Evolutionary conservation across 2,113 vertebrate genomes (phyloP).

Genomic region (Epinephelus lanceolatus): DNA sequence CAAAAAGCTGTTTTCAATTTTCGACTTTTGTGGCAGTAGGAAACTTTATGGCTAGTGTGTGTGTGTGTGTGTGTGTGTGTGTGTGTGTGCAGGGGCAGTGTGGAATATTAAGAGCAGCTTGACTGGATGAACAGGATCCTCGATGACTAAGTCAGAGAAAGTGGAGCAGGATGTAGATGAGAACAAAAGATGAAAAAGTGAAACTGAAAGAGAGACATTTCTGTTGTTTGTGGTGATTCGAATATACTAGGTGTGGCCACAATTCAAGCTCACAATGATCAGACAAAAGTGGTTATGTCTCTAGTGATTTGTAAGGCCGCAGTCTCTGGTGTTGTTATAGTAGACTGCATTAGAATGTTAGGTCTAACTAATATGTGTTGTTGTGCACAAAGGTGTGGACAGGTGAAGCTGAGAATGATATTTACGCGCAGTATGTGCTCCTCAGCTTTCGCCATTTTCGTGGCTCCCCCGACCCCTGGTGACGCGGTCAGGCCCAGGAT

Average conservation of each 20-base stretch:
- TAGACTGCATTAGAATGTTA: not conserved
- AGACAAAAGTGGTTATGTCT: not conserved
- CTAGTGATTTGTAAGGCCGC: not conserved
- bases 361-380: not conserved
- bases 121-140: slow-evolving; percentile 27
- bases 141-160: slow-evolving; percentile 18
- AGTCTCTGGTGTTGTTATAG: not conserved
- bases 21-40: slow-evolving; percentile 9
- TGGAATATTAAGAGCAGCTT: slow-evolving; percentile 72
- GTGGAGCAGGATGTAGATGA: slow-evolving; percentile 3
- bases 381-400: not conserved
- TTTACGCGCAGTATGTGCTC: slow-evolving; percentile 95
- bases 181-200: not conserved
- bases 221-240: not conserved
- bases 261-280: not conserved
- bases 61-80: slow-evolving; percentile 11
- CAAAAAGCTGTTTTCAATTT: slow-evolving; percentile 39
- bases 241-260: not conserved
- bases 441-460: slow-evolving; percentile 85
- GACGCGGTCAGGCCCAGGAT: slow-evolving; percentile 95
- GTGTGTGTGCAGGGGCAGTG: slow-evolving; percentile 16
- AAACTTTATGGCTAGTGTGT: slow-evolving; percentile 55
- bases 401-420: slow-evolving; percentile 14
- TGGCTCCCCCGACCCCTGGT: slow-evolving; percentile 93
- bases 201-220: not conserved